Base-by-base conservation (phyloP, 2,888 invertebrate genomes). In the Halocaridina rubra region DNA sequence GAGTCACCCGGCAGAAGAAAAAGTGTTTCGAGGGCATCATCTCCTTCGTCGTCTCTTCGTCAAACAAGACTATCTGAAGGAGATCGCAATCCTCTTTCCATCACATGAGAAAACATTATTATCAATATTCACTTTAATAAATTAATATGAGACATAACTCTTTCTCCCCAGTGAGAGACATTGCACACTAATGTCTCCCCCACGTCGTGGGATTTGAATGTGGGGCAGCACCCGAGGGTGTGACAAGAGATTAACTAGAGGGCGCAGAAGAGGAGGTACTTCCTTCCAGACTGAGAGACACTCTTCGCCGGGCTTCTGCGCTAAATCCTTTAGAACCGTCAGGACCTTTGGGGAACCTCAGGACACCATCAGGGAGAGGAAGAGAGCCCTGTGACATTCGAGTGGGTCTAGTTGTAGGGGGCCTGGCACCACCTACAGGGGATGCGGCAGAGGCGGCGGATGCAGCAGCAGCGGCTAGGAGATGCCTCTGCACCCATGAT, bases 401-500 rank as follows among this genome's bases (percentile, higher is more conserved):
- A 74, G 57, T 22, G 13, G 77, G 69, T 3, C 85, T 57, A 13
- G 19, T 59, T 61, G 24, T 19, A 0, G 85, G 77, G 32, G 87
- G 87, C 16, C 85, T 72, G 10, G 84, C 57, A 3, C 81, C 81
- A 29, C 74, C 64, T 13, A 84, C 72, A 4, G 87, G 84, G 22
- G 85, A 64, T 13, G 81, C 81, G 3, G 77, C 78, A 16, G 81
- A 74, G 30, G 81, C 82, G 2, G 86, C 78, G 16, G 79, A 69
- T 16, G 81, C 87, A 16, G 87, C 87, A 27, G 87, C 87, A 30
- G 87, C 87, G 10, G 87, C 87, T 57, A 87, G 46, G 24, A 87
- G 85, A 67, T 87, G 85, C 3, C 87, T 61, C 53, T 87, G 87
- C 13, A 87, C 81, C 87, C 87, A 87, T 13, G 87, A 85, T 33